Evolutionary conservation across 2,888 invertebrate species (phyloP).

Genomic region (Peribatodes rhomboidaria): DNA sequence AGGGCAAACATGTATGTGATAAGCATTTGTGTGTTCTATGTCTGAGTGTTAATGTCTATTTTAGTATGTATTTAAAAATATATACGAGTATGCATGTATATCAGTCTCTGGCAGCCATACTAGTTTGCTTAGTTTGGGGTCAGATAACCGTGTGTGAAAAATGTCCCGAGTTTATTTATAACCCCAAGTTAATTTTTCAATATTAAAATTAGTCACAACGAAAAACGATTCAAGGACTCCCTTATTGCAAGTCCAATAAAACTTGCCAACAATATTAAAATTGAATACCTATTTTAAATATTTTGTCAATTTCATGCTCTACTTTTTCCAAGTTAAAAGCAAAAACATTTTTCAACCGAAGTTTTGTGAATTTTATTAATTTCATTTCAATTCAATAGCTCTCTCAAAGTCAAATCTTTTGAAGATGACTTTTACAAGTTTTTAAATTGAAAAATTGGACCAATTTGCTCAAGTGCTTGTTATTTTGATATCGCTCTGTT

Average conservation of each 20-base stretch:
- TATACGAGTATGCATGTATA: no score
- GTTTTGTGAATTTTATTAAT: not conserved
- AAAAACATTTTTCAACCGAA: constrained; percentile 2
- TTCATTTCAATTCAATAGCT: not conserved
- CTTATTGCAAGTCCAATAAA: not conserved
- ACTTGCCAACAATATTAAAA: not conserved
- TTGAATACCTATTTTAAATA: not conserved
- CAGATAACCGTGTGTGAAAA: no score
- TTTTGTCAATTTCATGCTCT: not conserved
- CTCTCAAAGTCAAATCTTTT: not conserved
- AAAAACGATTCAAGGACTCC: not conserved
- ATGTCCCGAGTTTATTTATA: no score
- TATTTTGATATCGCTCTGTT: not conserved
- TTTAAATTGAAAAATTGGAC: not conserved
- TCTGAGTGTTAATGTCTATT: no score
- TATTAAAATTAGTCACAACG: not conserved
- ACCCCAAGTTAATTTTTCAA: not conserved
- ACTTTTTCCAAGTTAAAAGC: constrained; percentile 2
- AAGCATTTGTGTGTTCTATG: no score
- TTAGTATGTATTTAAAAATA: no score
- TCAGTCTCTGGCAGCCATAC: no score
- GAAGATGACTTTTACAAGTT: constrained; percentile 1
- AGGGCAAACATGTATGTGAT: no score
- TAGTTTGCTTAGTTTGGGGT: no score
- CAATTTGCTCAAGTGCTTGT: not conserved